Conservation (phyloP, 2,113 vertebrate species). For the Empidonax alnorum region DNA sequence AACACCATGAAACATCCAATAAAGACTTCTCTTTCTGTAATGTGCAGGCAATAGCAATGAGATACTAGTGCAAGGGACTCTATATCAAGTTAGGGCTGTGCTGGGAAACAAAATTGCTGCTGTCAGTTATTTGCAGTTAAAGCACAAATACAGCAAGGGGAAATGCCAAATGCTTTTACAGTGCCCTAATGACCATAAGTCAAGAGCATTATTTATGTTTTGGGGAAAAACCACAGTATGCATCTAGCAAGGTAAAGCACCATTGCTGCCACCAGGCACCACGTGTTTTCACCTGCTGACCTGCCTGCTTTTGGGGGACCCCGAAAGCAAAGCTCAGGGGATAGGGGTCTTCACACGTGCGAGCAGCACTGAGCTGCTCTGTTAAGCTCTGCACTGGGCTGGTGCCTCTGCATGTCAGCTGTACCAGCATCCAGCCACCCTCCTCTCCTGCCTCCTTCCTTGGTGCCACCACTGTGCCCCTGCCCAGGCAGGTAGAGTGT, state of each 20-base stretch:
- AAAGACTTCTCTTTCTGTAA: conserved; percentile 37
- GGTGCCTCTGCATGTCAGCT: neutral
- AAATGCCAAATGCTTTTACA: conserved; percentile 54
- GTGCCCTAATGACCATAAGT: conserved; percentile 20
- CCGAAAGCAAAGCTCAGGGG: neutral
- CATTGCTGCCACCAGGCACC: neutral
- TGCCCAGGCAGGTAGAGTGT: neutral
- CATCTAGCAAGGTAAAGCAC: neutral
- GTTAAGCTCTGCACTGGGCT: neutral
- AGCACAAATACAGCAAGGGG: conserved; percentile 27
- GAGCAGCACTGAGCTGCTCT: accelerated
- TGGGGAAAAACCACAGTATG: neutral
- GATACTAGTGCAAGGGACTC: conserved; percentile 16
- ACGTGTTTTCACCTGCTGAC: neutral
- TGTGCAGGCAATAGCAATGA: neutral
- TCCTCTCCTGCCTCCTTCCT: neutral
- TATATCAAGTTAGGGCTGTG: neutral
- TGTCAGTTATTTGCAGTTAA: conserved; percentile 56
- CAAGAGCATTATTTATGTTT: conserved; percentile 23
- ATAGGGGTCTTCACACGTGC: accelerated
- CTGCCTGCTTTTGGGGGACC: neutral
- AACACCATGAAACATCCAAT: conserved; percentile 6
- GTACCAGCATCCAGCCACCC: accelerated
- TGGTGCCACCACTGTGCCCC: neutral
- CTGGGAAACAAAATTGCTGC: conserved; percentile 49